Base-by-base conservation (phyloP, 2,113 vertebrate genomes). In the Apteryx owenii region DNA sequence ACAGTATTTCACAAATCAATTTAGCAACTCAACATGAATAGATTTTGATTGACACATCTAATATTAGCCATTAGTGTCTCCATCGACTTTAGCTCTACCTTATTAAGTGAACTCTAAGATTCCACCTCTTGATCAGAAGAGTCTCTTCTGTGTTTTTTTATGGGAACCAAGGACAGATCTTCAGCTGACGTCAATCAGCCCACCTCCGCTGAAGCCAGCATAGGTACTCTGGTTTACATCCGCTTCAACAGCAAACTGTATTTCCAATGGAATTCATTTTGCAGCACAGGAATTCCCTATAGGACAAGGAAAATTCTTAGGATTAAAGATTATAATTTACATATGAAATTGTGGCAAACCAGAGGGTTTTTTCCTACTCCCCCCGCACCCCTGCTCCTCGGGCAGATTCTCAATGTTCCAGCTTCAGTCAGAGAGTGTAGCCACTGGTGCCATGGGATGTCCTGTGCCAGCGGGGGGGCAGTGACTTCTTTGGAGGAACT, bases 1-100 rank as follows among this genome's bases (percentile, higher is more conserved):
- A 89, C 91, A 95, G 90, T 93, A 90, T 95, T 97, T 94, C 91
- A 73, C 88, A 96, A 97, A 98, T 97, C 89, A 96, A 93, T 97
- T 97, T 96, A 96, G 88, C 7, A 0, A 71, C 58, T 96, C 88
- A 65, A 65, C 77, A 40, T 98, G 96, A 97, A 97, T 88, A 86
- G 96, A 71, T 95, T 95, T 95, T 96, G 89, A 97, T 93, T 96
- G 97, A 91, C 92, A 88, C 14, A 42, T 91, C 88, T 94, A 85
- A 93, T 96, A 93, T 96, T 97, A 95, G 89, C 80, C 56, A 66
- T 78, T 46, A 50, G 73, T 62, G 72, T 97, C 97, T 94, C 96
- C 73, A 1, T 84, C 91, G 96, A 70, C 89, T 42, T 56, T 4
- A 82, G 68, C 38, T 77, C 40, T 89, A 90, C 23, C 68, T 94